Conservation (phyloP, 1,140 invertebrate species). For the Melanaphis sacchari region DNA sequence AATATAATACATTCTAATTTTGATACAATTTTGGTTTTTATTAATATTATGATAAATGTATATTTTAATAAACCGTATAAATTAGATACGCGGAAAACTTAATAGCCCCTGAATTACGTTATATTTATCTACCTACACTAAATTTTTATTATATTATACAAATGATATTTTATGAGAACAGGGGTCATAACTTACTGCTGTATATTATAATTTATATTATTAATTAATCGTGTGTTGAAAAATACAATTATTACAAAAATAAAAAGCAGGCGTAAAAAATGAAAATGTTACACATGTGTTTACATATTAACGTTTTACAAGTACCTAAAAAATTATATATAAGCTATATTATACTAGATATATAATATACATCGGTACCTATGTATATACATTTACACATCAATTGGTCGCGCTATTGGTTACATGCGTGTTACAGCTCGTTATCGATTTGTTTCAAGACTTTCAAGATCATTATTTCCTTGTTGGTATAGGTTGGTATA, state of each 20-base stretch:
- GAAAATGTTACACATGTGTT: neutral
- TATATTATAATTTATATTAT: neutral
- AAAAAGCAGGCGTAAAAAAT: neutral
- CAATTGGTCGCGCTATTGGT: slow-evolving; percentile 43
- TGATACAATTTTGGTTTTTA: too few species aligned
- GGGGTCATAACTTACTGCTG: neutral
- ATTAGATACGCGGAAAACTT: too few species aligned
- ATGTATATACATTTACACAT: neutral
- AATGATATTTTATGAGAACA: too few species aligned
- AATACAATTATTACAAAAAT: neutral
- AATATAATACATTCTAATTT: too few species aligned
- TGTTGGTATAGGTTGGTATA: neutral
- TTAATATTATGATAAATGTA: too few species aligned
- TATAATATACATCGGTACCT: neutral
- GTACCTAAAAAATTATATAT: neutral
- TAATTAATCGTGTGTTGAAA: slow-evolving; percentile 33
- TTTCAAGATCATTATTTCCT: slow-evolving; percentile 49
- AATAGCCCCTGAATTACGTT: too few species aligned
- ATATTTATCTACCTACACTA: too few species aligned
- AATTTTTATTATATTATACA: too few species aligned
- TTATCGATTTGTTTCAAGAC: slow-evolving; percentile 50
- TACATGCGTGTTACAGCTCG: slow-evolving; percentile 50
- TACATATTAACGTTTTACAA: neutral
- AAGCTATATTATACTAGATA: too few species aligned
- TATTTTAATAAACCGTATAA: too few species aligned